These are phyloP conservation scores for Cheirogaleus medius DNA, from an alignment of 2,113 vertebrate genomes.

Conservation along the genomic window DNA sequence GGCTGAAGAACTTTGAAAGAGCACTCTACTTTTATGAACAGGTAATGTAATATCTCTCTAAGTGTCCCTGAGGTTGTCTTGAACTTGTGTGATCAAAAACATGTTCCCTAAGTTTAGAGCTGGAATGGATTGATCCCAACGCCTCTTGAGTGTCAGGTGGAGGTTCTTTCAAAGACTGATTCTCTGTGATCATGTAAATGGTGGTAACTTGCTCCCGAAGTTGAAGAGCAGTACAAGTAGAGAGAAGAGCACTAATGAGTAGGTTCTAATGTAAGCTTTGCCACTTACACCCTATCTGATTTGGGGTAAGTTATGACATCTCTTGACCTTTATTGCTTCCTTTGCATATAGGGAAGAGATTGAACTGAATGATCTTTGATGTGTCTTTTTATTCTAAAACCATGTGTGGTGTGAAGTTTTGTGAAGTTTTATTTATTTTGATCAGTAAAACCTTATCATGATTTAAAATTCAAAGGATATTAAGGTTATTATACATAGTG, in stretches of 20 bases:
- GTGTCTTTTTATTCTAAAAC: background rate
- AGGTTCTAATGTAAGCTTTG: background rate
- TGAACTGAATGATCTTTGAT: background rate
- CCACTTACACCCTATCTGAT: background rate
- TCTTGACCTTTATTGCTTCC: background rate
- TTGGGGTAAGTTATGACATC: background rate
- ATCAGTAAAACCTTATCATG: background rate
- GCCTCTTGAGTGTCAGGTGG: background rate
- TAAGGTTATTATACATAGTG: background rate
- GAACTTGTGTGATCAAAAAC: background rate
- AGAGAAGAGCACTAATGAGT: background rate
- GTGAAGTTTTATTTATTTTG: background rate
- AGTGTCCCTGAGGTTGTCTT: background rate
- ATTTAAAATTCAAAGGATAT: background rate
- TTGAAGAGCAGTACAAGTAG: background rate
- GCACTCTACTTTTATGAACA: constrained; percentile 99
- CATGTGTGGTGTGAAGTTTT: background rate
- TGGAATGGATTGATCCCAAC: background rate
- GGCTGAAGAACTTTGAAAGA: constrained; percentile 98
- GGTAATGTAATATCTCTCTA: constrained; percentile 90
- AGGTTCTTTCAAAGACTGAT: background rate
- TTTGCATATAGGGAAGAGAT: background rate
- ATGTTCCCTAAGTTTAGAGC: background rate
- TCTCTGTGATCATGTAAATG: background rate
- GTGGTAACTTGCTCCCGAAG: background rate